phyloP scores from a whole-genome alignment of 1,140 invertebrate genomes.

The Pseudomyrmex sp. region DNA sequence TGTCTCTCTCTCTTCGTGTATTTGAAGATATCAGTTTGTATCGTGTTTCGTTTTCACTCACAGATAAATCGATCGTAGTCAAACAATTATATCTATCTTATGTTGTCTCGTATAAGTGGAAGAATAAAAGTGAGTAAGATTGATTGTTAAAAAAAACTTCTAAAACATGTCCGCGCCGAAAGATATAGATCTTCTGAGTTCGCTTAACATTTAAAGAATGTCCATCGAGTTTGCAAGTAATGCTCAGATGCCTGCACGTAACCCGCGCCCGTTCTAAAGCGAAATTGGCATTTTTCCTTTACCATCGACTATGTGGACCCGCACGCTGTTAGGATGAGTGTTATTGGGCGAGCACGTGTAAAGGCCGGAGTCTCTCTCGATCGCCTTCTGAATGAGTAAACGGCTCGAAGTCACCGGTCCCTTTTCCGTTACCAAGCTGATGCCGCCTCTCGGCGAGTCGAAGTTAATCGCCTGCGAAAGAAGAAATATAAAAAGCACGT shows the following conservation, averaged over 20 bases:
- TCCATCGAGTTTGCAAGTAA: conserved; percentile 6
- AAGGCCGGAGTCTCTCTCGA: conserved; percentile 89
- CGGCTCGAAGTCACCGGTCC: conserved; percentile 92
- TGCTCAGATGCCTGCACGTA: conserved; percentile 18
- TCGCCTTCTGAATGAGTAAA: conserved; percentile 92
- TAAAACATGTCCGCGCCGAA: not conserved
- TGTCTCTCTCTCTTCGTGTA: not conserved
- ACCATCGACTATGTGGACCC: conserved; percentile 94
- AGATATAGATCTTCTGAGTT: no score
- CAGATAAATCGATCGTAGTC: not conserved
- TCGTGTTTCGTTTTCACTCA: not conserved
- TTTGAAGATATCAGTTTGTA: not conserved
- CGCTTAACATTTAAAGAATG: not conserved
- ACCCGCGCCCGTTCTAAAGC: not conserved
- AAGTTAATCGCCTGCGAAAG: conserved; percentile 90
- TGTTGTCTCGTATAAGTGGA: no score
- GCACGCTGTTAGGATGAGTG: conserved; percentile 90
- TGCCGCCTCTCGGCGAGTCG: conserved; percentile 91
- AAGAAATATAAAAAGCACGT: conserved; percentile 59
- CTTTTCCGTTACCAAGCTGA: conserved; percentile 92
- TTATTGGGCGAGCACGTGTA: conserved; percentile 93
- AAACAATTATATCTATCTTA: not conserved
- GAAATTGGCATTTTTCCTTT: conserved; percentile 78
- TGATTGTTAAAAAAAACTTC: not conserved
- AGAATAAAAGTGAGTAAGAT: no score